Evolutionary conservation across 2,888 invertebrate genomes (phyloP), one percentile per base, ranked within the genome.

Genomic region (Troides aeacus): DNA sequence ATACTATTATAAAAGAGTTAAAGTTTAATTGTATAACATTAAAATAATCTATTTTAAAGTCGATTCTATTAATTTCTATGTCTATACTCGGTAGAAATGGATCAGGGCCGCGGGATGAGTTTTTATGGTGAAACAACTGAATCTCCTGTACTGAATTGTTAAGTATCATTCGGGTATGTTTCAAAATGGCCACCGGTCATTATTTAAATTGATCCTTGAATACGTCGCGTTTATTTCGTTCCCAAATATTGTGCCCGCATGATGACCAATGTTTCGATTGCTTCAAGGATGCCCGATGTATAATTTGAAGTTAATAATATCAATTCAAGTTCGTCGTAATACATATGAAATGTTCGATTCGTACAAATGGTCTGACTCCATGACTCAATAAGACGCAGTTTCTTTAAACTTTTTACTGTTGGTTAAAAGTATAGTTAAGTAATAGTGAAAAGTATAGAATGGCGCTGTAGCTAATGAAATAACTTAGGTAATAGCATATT

Each of bases 181-280:
- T 62, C n/a, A n/a, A 62, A 69, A 58, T 62, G 61, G 58, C 36
- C 59, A 66, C 58, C 57, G 56, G 60, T 60, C 21, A 53, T 64
- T 64, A 50, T 39, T 15, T 58, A 63, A 66, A 68, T 65, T 69
- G 60, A 64, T 60, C 24, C n/a, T 24, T 61, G 39, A 21, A 21
- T n/a, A 50, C 18, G 39, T 62, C 21, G 30, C 56, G 10, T 15
- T n/a, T 18, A 59, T 56, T 61, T 24, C 61, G 42, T 57, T 69
- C 65, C 62, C 57, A 62, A 69, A 69, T 62, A 69, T 66, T 59
- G 58, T 42, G 53, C 62, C 69, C 66, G 58, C 62, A 69, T 69
- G 36, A 62, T 24, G 23, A 46, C 21, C 36, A 8, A 7, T 18
- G 18, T 60, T 60, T 18, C 21, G 57, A 57, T 21, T 57, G 57